Evolutionary conservation across 2,888 invertebrate genomes (phyloP).

Genomic region (Rhopalosiphum nymphaeae): DNA sequence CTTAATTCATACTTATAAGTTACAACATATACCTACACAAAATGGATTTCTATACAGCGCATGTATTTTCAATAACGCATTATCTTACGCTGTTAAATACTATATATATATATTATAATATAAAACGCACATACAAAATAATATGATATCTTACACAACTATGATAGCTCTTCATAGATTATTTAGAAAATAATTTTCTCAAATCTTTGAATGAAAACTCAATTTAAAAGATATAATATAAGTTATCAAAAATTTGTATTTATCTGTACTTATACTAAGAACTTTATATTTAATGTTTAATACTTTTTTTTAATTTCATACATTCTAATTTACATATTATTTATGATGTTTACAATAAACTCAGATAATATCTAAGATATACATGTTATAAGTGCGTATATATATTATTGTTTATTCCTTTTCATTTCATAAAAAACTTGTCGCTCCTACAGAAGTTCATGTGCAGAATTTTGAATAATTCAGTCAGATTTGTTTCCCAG

Average conservation of each 20-base stretch:
- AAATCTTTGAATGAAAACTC: background rate
- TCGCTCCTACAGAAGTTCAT: background rate
- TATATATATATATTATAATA: background rate
- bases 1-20: background rate
- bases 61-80: background rate
- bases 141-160: background rate
- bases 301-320: background rate
- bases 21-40: background rate
- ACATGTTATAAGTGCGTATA: background rate
- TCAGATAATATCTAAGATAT: background rate
- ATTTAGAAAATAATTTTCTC: background rate
- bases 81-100: background rate
- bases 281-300: background rate
- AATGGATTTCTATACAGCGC: background rate
- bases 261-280: background rate
- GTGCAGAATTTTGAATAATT: slow-evolving; percentile 23
- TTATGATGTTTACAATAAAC: background rate
- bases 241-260: background rate
- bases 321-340: background rate
- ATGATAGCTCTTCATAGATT: background rate
- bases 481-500: background rate
- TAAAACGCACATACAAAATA: background rate
- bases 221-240: background rate
- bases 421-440: background rate
- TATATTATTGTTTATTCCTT: background rate